A percentile compares a stretch with the other conserved stretches of the same genome.
These are phyloP conservation scores for Battus philenor DNA, from an alignment of 1,140 invertebrate genomes.

Conservation along the genomic window DNA sequence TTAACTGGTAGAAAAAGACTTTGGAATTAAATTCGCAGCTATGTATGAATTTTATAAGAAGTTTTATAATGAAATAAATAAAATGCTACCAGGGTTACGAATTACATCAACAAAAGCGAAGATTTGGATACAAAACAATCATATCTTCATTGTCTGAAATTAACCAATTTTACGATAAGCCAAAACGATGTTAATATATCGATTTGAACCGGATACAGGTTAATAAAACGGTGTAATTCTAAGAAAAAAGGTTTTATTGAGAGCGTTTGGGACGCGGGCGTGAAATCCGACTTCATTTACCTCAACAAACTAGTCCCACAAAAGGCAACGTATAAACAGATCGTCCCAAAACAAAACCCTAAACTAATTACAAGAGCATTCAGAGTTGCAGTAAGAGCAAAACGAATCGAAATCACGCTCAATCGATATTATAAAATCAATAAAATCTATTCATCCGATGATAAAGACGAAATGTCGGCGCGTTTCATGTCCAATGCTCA, in stretches of 20 bases:
- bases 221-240: conserved; percentile 3
- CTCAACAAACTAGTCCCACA: conserved; percentile 21
- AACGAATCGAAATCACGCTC: conserved; percentile 40
- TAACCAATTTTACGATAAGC: too few species aligned
- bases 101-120: too few species aligned
- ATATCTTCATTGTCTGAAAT: too few species aligned
- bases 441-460: conserved; percentile 62
- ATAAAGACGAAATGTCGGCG: conserved; percentile 36
- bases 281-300: conserved; percentile 7
- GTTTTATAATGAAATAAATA: too few species aligned
- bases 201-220: background rate
- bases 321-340: conserved; percentile 20
- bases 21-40: too few species aligned
- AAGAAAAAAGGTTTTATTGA: conserved; percentile 8
- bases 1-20: too few species aligned
- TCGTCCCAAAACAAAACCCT: conserved; percentile 38
- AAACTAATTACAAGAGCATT: conserved; percentile 49
- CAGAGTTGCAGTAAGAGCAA: conserved; percentile 47
- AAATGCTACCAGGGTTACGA: too few species aligned
- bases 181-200: too few species aligned
- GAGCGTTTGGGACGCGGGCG: background rate
- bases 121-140: too few species aligned
- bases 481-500: conserved; percentile 52
- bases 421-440: conserved; percentile 64
- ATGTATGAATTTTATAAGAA: too few species aligned